phyloP scores from a whole-genome alignment of 92 coral and sea anemone species.

The Isaurus tuberculatus region DNA sequence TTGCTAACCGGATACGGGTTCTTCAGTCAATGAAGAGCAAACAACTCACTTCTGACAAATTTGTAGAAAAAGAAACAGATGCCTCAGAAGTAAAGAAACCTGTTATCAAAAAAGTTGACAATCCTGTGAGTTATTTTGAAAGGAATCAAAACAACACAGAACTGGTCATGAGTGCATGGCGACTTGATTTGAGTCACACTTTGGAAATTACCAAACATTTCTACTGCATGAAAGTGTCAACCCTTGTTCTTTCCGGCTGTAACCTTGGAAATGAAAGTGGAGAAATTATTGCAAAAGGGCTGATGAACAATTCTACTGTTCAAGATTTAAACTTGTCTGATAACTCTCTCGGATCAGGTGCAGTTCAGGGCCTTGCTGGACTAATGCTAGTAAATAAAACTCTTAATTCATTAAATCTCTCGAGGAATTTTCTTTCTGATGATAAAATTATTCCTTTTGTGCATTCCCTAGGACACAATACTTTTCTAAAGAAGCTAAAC shows the following conservation, averaged over 20 bases:
- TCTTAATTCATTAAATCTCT: conserved; percentile 66
- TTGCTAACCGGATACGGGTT: neutral
- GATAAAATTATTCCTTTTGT: conserved; percentile 59
- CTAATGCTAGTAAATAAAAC: conserved; percentile 62
- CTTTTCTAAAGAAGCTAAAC: conserved; percentile 65
- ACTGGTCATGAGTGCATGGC: conserved; percentile 56
- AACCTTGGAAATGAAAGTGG: conserved; percentile 86
- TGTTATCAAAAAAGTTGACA: neutral
- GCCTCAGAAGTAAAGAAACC: neutral
- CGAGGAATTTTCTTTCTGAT: conserved; percentile 78
- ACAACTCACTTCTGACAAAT: neutral
- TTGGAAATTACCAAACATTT: conserved; percentile 57
- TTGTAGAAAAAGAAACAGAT: neutral
- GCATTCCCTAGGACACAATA: conserved; percentile 51
- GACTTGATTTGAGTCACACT: conserved; percentile 56
- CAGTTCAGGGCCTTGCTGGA: conserved; percentile 65
- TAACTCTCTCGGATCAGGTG: conserved; percentile 65
- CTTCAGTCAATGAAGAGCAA: conserved; percentile 14
- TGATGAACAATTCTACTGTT: conserved; percentile 58
- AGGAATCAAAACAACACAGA: conserved; percentile 43
- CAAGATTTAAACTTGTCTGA: conserved; percentile 78
- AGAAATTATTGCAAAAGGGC: conserved; percentile 69
- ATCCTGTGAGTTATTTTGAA: conserved; percentile 67
- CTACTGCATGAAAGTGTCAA: conserved; percentile 59
- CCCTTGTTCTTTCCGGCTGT: conserved; percentile 68